These are phyloP conservation scores for Macrophya alboannulata DNA, from an alignment of 2,888 invertebrate genomes.

Conservation along the genomic window DNA sequence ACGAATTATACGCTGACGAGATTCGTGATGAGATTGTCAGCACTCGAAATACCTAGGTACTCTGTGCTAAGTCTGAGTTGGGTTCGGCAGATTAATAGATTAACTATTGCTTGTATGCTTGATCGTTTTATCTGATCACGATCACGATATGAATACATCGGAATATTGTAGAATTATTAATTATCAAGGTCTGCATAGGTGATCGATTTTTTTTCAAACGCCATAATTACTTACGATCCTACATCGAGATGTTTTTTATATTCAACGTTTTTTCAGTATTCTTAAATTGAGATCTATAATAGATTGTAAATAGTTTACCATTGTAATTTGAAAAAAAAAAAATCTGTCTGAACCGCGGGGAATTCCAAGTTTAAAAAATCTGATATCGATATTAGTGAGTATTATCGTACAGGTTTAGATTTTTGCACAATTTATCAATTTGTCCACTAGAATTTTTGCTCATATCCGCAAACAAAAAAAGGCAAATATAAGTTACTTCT, in stretches of 20 bases:
- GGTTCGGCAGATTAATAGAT: background rate
- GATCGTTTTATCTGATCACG: conserved; percentile 1
- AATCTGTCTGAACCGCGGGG: too few species aligned
- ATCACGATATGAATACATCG: background rate
- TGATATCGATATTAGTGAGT: background rate
- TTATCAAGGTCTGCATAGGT: background rate
- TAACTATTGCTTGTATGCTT: background rate
- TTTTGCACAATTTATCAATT: background rate
- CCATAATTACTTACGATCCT: background rate
- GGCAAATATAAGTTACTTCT: too few species aligned
- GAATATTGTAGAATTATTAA: conserved; percentile 8
- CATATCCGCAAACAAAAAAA: too few species aligned
- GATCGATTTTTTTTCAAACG: background rate
- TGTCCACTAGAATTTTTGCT: too few species aligned
- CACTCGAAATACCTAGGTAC: background rate
- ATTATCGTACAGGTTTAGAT: background rate
- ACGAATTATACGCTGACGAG: background rate
- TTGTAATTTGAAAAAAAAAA: too few species aligned
- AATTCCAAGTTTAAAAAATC: background rate
- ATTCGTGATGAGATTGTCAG: background rate
- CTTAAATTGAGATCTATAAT: background rate
- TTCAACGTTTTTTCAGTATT: background rate
- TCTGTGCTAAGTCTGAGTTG: background rate
- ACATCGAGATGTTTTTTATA: background rate
- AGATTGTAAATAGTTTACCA: background rate